Evolutionary conservation across 2,113 vertebrate species (phyloP).

Genomic region (Hippocampus zosterae): DNA sequence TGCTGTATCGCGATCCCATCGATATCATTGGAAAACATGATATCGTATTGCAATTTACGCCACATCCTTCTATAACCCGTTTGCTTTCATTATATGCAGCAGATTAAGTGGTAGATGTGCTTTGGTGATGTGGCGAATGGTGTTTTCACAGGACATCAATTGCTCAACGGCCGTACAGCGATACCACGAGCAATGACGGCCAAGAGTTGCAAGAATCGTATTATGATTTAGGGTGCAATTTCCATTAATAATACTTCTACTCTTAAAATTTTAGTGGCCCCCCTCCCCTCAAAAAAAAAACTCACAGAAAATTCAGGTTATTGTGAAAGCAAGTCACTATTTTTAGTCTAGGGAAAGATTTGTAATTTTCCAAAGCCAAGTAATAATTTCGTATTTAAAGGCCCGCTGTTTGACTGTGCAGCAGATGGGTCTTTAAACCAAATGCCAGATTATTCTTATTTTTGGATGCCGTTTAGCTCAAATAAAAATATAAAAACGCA

Average conservation of each 20-base stretch:
- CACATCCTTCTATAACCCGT: neutral
- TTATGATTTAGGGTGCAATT: neutral
- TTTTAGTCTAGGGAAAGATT: neutral
- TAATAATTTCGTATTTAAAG: constrained; percentile 1
- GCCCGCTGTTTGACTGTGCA: neutral
- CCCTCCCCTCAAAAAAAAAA: neutral
- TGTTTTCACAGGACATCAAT: neutral
- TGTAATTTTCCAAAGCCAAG: neutral
- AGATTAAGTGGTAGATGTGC: too few species aligned
- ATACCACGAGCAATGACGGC: too few species aligned
- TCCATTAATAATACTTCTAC: neutral
- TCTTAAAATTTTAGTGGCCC: neutral
- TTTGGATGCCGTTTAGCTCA: constrained; percentile 1
- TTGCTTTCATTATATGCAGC: too few species aligned
- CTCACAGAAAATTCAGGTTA: neutral
- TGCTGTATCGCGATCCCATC: neutral
- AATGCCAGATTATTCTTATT: constrained; percentile 3
- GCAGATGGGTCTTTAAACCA: neutral
- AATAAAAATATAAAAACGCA: neutral
- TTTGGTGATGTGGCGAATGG: neutral
- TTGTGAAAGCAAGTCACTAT: neutral
- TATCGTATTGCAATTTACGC: neutral
- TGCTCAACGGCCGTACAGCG: neutral
- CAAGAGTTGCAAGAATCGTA: neutral
- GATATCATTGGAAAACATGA: neutral